Conservation (phyloP, 1,140 invertebrate species). For the Neodiprion pinetum region DNA sequence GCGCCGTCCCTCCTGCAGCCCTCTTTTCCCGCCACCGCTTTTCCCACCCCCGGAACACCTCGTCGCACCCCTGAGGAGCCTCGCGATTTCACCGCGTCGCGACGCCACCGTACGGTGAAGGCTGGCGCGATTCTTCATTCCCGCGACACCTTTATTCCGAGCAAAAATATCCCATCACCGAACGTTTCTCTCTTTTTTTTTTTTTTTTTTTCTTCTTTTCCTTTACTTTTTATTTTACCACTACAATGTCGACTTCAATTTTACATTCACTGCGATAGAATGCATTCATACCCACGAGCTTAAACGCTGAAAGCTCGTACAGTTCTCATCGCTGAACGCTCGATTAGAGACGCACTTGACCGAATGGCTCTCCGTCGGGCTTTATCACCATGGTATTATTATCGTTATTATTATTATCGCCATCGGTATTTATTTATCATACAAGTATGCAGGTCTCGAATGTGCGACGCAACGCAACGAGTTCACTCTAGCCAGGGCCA, state of each 20-base stretch:
- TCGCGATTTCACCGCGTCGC: conserved; percentile 3
- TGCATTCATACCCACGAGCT: conserved; percentile 17
- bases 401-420: not conserved
- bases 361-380: conserved; percentile 24
- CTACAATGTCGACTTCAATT: conserved; percentile 32
- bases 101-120: conserved; percentile 16
- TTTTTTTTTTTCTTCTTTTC: too few species aligned
- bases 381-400: not conserved
- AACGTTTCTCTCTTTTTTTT: not conserved
- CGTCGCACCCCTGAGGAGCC: not conserved
- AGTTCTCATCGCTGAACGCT: conserved; percentile 18
- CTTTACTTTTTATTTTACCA: too few species aligned
- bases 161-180: too few species aligned
- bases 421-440: not conserved
- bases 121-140: too few species aligned
- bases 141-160: too few species aligned
- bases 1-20: conserved; percentile 23
- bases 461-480: too few species aligned
- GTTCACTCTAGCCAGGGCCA: too few species aligned
- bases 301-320: conserved; percentile 23
- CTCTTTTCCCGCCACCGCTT: conserved; percentile 23
- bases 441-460: too few species aligned
- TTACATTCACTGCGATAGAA: conserved; percentile 15
- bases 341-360: conserved; percentile 26
- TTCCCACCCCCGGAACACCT: conserved; percentile 24